Percentiles rank a stretch among this genome's conserved stretches.
Evolutionary conservation across 1,140 invertebrate species (phyloP).

Genomic region (Drosophila bifasciata): DNA sequence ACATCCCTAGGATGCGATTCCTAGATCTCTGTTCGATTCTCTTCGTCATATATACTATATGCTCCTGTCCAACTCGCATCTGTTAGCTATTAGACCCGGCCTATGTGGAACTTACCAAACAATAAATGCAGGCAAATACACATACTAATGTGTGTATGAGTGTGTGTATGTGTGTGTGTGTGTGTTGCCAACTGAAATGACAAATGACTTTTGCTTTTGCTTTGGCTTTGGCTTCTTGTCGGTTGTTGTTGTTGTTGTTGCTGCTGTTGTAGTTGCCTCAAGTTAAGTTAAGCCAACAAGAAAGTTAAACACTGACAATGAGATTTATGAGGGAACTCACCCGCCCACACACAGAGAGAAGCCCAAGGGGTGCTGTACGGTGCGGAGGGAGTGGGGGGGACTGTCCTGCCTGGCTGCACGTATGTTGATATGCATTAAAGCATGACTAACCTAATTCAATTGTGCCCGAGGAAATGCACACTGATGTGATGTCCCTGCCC

Average conservation of each 20-base stretch:
- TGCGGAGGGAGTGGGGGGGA: background rate
- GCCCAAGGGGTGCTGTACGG: background rate
- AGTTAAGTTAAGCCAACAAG: slow-evolving; percentile 81
- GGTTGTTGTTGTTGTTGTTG: slow-evolving; percentile 27
- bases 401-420: slow-evolving; percentile 72
- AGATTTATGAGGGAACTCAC: slow-evolving; percentile 71
- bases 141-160: slow-evolving; percentile 22
- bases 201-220: slow-evolving; percentile 79
- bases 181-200: slow-evolving; percentile 76
- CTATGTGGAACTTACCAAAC: background rate
- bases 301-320: slow-evolving; percentile 82
- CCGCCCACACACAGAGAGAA: slow-evolving; percentile 24
- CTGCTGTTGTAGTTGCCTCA: slow-evolving; percentile 53
- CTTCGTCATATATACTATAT: too few relatives aligned
- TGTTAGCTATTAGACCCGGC: background rate
- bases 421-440: slow-evolving; percentile 82
- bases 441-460: slow-evolving; percentile 83
- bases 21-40: too few relatives aligned
- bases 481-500: slow-evolving; percentile 10
- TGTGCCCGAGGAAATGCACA: slow-evolving; percentile 80
- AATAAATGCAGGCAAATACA: slow-evolving; percentile 28
- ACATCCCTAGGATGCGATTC: too few relatives aligned
- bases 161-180: slow-evolving; percentile 21
- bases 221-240: slow-evolving; percentile 12
- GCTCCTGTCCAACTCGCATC: too few relatives aligned